phyloP scores from a whole-genome alignment of 1,140 invertebrate species.

The Portunus trituberculatus region DNA sequence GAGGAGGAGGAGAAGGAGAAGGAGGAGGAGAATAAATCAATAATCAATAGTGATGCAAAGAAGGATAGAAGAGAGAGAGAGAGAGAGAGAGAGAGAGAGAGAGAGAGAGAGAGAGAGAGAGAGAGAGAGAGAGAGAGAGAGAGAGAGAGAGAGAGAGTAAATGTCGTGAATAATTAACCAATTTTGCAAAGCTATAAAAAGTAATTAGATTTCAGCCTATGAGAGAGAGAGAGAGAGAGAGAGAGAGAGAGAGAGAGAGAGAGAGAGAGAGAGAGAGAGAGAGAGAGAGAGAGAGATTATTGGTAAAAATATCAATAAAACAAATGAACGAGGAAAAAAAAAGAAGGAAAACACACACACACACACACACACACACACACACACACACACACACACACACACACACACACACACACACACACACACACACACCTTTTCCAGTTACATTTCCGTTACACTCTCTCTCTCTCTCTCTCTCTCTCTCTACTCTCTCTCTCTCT shows the following conservation, averaged over 20 bases:
- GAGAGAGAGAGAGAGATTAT: no score
- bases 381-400: neutral
- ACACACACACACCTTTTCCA: no score
- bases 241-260: neutral
- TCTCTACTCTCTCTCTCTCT: no score
- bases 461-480: no score
- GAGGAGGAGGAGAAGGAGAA: no score
- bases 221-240: neutral
- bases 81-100: neutral
- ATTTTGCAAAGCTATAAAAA: no score
- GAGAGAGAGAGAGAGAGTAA: neutral
- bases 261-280: slow-evolving; percentile 37
- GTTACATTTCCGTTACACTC: no score
- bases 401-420: neutral
- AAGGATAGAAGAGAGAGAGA: neutral
- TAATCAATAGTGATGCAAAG: no score
- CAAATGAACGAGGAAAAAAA: no score
- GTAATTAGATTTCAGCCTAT: neutral
- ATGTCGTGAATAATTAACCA: neutral
- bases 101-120: neutral
- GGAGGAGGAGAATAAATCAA: no score
- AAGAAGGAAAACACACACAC: no score
- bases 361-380: neutral
- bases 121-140: neutral
- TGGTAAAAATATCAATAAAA: no score